Percentiles rank a stretch among this genome's conserved stretches.
Evolutionary conservation across 1,140 invertebrate genomes (phyloP).

Genomic region (Mizuhopecten yessoensis): DNA sequence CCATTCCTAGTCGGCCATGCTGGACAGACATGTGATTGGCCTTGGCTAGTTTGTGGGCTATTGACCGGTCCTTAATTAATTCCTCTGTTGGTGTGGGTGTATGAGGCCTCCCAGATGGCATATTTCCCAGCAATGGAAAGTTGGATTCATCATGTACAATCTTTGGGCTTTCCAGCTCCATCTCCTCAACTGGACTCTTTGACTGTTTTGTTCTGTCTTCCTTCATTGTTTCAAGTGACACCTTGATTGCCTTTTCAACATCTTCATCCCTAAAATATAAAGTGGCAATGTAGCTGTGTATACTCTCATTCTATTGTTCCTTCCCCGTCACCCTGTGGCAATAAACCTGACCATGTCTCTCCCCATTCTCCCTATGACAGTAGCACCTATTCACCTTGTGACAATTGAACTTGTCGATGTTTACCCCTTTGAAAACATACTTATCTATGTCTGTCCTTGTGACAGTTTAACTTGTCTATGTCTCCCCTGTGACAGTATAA

Average conservation of each 20-base stretch:
- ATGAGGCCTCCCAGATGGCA: neutral
- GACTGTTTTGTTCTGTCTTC: conserved; percentile 61
- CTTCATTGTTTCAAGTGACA: conserved; percentile 70
- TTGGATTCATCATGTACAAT: conserved; percentile 63
- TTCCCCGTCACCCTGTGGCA: too few relatives aligned
- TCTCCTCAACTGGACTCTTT: conserved; percentile 54
- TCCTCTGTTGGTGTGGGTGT: conserved; percentile 49
- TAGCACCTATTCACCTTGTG: too few relatives aligned
- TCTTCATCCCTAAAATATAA: conserved; percentile 69
- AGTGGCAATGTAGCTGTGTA: neutral
- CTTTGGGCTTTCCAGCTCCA: conserved; percentile 50
- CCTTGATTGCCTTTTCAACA: conserved; percentile 71
- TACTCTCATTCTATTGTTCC: neutral
- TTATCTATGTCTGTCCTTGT: too few relatives aligned
- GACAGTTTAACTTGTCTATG: too few relatives aligned
- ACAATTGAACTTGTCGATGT: too few relatives aligned
- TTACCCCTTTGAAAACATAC: too few relatives aligned
- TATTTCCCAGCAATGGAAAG: conserved; percentile 63
- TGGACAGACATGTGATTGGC: conserved; percentile 70
- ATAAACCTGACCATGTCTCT: too few relatives aligned
- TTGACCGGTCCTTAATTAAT: conserved; percentile 50
- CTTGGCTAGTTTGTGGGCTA: conserved; percentile 69
- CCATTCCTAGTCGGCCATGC: conserved; percentile 64
- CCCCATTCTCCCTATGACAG: too few relatives aligned
- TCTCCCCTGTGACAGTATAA: too few relatives aligned